phyloP scores from a whole-genome alignment of 2,888 invertebrate species.

The Drepanosiphum platanoidis region DNA sequence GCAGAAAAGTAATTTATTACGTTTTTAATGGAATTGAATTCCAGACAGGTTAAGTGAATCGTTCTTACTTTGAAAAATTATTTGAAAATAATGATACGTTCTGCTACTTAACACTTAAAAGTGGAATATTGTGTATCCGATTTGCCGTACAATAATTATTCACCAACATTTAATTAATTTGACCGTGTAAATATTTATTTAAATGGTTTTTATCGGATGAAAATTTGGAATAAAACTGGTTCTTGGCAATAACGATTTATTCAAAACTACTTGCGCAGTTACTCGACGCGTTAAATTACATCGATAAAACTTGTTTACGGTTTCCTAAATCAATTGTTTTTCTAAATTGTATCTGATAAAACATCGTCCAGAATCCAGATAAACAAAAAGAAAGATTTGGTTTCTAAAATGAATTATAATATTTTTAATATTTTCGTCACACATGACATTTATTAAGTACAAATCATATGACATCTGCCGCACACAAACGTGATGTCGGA shows the following conservation, averaged over 20 bases:
- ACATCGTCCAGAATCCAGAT: too few species aligned
- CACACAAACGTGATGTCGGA: not conserved
- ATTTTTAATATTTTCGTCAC: not conserved
- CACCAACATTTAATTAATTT: conserved; percentile 11
- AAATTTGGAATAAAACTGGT: conserved; percentile 26
- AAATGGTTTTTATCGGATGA: conserved; percentile 12
- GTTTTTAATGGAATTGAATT: conserved; percentile 2
- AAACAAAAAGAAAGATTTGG: not conserved
- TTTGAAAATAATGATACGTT: not conserved
- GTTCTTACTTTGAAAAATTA: not conserved
- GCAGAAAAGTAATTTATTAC: not conserved
- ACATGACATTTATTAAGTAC: not conserved
- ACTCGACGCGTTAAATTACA: not conserved
- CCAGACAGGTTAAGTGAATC: not conserved
- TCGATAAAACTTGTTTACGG: not conserved
- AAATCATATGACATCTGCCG: not conserved
- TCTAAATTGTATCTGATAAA: not conserved
- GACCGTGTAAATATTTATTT: conserved; percentile 9
- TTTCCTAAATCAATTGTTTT: not conserved
- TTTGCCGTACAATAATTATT: not conserved
- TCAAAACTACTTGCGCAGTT: conserved; percentile 24
- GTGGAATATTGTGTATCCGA: conserved; percentile 21
- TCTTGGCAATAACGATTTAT: not conserved
- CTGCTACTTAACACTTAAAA: not conserved
- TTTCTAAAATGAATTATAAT: not conserved